Conservation (phyloP, 2,113 vertebrate species). For the Mirounga angustirostris region DNA sequence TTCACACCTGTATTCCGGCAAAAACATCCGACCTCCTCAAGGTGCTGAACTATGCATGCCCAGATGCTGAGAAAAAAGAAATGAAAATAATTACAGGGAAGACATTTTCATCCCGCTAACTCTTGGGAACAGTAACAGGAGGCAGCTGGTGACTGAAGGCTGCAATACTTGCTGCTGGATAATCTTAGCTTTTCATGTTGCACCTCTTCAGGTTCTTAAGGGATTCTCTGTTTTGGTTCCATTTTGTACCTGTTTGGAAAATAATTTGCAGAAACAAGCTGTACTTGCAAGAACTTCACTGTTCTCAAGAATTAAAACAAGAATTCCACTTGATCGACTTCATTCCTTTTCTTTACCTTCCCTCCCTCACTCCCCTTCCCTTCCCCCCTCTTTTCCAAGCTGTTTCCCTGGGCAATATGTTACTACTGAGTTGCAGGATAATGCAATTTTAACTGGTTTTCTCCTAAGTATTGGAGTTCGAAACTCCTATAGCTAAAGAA, state of each 20-base stretch:
- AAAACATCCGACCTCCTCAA: conserved; percentile 99
- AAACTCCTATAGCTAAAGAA: conserved; percentile 91
- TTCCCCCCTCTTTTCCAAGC: conserved; percentile 84
- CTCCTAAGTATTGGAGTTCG: conserved; percentile 89
- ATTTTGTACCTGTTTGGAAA: conserved; percentile 90
- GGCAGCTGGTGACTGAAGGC: conserved; percentile 76
- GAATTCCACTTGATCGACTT: conserved; percentile 90
- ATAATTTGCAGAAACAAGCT: conserved; percentile 91
- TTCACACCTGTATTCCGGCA: conserved; percentile 98
- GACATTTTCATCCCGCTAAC: conserved; percentile 95
- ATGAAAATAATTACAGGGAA: conserved; percentile 99
- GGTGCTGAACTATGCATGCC: conserved; percentile 97
- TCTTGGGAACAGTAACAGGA: conserved; percentile 69
- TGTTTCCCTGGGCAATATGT: conserved; percentile 91
- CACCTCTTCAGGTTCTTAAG: conserved; percentile 88
- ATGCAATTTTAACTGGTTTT: conserved; percentile 90
- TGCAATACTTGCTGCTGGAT: conserved; percentile 86
- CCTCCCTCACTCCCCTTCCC: conserved; percentile 67
- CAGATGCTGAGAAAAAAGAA: conserved; percentile 98
- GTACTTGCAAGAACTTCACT: conserved; percentile 91
- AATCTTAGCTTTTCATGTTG: conserved; percentile 88
- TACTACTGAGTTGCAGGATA: conserved; percentile 89
- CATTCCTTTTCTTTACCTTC: conserved; percentile 85
- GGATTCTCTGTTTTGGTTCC: conserved; percentile 88
- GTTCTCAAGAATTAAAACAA: conserved; percentile 85